phyloP scores from a whole-genome alignment of 37 sponge, comb jelly and placozoan genomes.

The Beroe ovata region DNA sequence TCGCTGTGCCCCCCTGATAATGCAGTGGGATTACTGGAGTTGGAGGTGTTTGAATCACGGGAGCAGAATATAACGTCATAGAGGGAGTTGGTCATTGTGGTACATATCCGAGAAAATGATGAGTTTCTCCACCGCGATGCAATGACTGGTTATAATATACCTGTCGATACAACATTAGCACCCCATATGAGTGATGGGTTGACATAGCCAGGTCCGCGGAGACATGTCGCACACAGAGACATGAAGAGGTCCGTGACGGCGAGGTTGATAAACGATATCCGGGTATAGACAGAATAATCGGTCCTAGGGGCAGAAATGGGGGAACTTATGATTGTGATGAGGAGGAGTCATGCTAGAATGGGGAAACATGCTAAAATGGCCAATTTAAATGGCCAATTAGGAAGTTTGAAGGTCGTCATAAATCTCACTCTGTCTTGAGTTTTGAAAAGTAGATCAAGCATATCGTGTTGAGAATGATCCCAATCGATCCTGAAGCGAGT shows the following conservation, averaged over 20 bases:
- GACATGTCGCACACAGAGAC: not conserved
- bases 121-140: too few species aligned
- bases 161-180: not conserved
- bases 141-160: not conserved
- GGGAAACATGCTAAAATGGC: too few species aligned
- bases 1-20: slow-evolving; percentile 17
- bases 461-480: slow-evolving; percentile 5
- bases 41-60: too few species aligned
- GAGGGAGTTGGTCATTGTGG: too few species aligned
- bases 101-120: too few species aligned
- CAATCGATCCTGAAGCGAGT: not conserved
- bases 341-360: too few species aligned
- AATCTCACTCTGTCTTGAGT: slow-evolving; percentile 13
- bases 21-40: not conserved
- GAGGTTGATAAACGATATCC: slow-evolving; percentile 47
- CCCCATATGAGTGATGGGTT: slow-evolving; percentile 41
- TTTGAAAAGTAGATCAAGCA: slow-evolving; percentile 23
- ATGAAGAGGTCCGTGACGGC: slow-evolving; percentile 23
- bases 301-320: not conserved
- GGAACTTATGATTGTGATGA: too few species aligned
- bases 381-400: too few species aligned
- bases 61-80: too few species aligned
- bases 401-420: too few species aligned
- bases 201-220: slow-evolving; percentile 38
- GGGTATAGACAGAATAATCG: not conserved